phyloP scores from a whole-genome alignment of 2,113 vertebrate species.

The Myotis davidii region DNA sequence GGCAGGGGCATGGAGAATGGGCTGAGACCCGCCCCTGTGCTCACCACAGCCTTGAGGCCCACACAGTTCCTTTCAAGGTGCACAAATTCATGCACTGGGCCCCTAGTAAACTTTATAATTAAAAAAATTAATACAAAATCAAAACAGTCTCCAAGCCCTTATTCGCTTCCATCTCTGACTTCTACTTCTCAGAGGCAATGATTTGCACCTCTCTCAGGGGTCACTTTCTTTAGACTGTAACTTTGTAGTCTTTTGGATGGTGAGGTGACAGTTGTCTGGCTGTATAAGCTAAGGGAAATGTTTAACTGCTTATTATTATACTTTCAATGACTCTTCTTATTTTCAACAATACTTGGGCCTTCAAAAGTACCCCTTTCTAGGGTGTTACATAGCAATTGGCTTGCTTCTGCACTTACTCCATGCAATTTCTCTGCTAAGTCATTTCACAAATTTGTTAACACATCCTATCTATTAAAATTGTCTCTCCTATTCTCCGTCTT shows the following conservation, averaged over 20 bases:
- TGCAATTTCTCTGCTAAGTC: neutral
- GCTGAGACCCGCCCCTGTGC: too few species aligned
- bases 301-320: slow-evolving; percentile 1
- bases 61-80: too few species aligned
- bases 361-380: neutral
- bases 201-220: neutral
- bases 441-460: slow-evolving; percentile 47
- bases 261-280: neutral
- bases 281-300: neutral
- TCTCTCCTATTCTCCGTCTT: slow-evolving; percentile 34
- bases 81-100: too few species aligned
- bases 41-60: too few species aligned
- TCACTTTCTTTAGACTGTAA: neutral
- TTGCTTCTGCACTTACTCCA: neutral
- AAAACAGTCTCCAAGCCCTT: neutral
- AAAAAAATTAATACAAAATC: neutral
- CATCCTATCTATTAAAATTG: neutral
- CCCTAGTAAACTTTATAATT: neutral
- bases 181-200: neutral
- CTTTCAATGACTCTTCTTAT: neutral
- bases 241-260: neutral
- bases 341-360: neutral
- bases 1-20: too few species aligned
- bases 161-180: neutral
- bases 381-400: neutral